phyloP scores from a whole-genome alignment of 2,113 vertebrate species.

The Rana temporaria region DNA sequence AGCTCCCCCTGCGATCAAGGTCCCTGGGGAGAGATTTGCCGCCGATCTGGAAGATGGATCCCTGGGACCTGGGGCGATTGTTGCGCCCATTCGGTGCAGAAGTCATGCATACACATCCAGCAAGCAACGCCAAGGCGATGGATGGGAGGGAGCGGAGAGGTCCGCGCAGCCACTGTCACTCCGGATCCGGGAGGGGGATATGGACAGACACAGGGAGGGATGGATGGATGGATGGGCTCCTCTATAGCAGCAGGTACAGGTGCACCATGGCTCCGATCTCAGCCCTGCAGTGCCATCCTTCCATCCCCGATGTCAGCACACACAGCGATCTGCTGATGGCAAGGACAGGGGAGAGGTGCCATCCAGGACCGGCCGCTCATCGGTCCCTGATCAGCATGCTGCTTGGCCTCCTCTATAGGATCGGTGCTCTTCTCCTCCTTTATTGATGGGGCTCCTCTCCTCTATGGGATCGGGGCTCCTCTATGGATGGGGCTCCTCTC shows the following conservation, averaged over 20 bases:
- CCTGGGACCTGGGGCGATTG: conserved; percentile 90
- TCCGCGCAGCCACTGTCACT: conserved; percentile 35
- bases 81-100: conserved; percentile 96
- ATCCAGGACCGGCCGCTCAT: conserved; percentile 71
- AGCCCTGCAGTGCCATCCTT: conserved; percentile 75
- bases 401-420: conserved; percentile 26
- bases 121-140: conserved; percentile 69
- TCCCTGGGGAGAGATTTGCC: conserved; percentile 83
- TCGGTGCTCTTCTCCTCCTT: neutral
- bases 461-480: no score
- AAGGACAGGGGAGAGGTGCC: conserved; percentile 73
- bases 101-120: conserved; percentile 97
- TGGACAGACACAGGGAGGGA: no score
- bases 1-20: conserved; percentile 86
- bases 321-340: conserved; percentile 67
- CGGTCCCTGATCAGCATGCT: conserved; percentile 23
- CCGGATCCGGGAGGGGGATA: no score
- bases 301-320: conserved; percentile 69
- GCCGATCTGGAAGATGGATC: conserved; percentile 90
- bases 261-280: conserved; percentile 77
- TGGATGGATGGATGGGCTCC: neutral
- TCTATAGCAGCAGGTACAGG: conserved; percentile 68
- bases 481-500: no score
- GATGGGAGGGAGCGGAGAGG: conserved; percentile 49
- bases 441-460: no score